phyloP scores from a whole-genome alignment of 1,140 invertebrate genomes.

The Calephelis virginiensis region DNA sequence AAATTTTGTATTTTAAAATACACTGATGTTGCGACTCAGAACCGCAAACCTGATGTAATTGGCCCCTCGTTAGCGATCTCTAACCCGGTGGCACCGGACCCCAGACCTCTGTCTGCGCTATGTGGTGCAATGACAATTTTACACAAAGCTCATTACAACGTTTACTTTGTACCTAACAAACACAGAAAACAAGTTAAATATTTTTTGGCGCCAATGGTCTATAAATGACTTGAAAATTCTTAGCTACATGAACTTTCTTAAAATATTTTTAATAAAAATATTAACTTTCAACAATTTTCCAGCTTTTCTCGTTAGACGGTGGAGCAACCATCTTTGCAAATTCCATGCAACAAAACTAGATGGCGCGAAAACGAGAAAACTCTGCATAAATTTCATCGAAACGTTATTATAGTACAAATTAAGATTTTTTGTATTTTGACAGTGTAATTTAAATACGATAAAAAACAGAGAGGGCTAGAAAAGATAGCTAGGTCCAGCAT shows the following conservation, averaged over 20 bases:
- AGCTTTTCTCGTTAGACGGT: neutral
- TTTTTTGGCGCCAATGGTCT: too few species aligned
- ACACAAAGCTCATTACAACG: slow-evolving; percentile 29
- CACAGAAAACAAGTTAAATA: neutral
- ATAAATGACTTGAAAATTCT: too few species aligned
- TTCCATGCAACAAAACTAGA: neutral
- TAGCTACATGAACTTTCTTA: too few species aligned
- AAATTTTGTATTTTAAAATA: neutral
- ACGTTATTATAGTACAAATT: too few species aligned
- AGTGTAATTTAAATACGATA: neutral
- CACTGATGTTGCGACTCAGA: slow-evolving; percentile 25
- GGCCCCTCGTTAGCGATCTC: slow-evolving; percentile 38
- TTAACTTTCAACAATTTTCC: neutral
- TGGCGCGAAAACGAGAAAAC: neutral
- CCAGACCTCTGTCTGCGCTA: slow-evolving; percentile 39
- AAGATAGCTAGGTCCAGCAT: too few species aligned
- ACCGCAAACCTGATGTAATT: slow-evolving; percentile 41
- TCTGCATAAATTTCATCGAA: too few species aligned
- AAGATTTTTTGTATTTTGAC: too few species aligned
- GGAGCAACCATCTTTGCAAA: neutral
- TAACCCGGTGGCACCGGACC: slow-evolving; percentile 34
- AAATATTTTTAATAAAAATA: neutral
- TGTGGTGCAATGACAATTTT: slow-evolving; percentile 41
- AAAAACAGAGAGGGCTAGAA: neutral
- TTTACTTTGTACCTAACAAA: neutral